Evolutionary conservation across 2,113 vertebrate genomes (phyloP), one percentile per base, ranked within the genome.

Genomic region (Austrofundulus limnaeus): DNA sequence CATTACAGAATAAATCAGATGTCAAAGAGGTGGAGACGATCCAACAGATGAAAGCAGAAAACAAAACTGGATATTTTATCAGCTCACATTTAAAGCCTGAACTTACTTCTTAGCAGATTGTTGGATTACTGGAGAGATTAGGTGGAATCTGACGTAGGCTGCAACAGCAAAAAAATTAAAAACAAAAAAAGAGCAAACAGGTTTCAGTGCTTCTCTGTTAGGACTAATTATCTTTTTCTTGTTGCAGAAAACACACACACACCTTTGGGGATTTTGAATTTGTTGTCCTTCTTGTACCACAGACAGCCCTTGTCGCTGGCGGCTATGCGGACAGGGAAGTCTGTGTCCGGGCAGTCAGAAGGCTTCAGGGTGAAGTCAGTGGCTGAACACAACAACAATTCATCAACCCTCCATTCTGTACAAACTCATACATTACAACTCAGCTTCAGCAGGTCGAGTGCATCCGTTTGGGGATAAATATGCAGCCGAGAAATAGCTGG

Each of bases 201-300:
- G 41, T 73, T 65, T 87, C 82, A 79, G 43, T 28, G 25, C 21
- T 34, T 46, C 34, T 10, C 19, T 61, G 41, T 53, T 45, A 48
- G 43, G 39, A 43, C 11, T 16, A 47, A 43, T 28, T 62, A 54
- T 37, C 58, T 20, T 24, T 13, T 21, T 20, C 42, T 55, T 57
- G 55, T 38, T 46, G 60, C 80, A 50, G 38, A 28, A 43, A 37
- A 38, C 52, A 8, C 19, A 48, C 31, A 58, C 59, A 61, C 0
- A 51, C 97, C 97, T 96, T 96, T 98, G 8, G 96, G 96, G 71
- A 97, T 98, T 91, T 97, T 96, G 87, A 99, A 99, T 89, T 97
- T 97, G 82, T 92, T 94, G 89, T 99, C 96, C 89, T 96, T 98
- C 88, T 93, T 96, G 89, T 96, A 98, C 97, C 97, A 99, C 61